A percentile compares a stretch with the other conserved stretches of the same genome.
phyloP scores from a whole-genome alignment of 2,888 invertebrate genomes.

The Eulithis prunata region DNA sequence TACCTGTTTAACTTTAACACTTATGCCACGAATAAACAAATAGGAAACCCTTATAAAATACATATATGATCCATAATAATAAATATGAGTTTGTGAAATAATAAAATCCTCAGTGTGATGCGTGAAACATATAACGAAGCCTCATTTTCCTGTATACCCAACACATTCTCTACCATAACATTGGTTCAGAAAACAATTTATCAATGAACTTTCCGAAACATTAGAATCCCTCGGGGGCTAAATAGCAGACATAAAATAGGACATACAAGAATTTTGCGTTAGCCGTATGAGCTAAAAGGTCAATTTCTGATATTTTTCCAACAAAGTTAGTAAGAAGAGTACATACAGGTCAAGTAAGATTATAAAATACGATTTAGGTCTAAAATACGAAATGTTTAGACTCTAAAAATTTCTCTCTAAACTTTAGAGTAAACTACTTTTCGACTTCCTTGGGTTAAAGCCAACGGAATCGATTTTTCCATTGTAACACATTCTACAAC shows the following conservation, averaged over 20 bases:
- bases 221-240: slow-evolving; percentile 43
- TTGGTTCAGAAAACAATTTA: slow-evolving; percentile 12
- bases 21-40: too few relatives aligned
- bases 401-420: too few relatives aligned
- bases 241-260: slow-evolving; percentile 41
- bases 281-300: slow-evolving; percentile 37
- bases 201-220: slow-evolving; percentile 49
- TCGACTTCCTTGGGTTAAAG: slow-evolving; percentile 47
- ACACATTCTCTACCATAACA: neutral
- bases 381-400: slow-evolving; percentile 24
- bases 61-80: neutral
- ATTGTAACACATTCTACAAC: slow-evolving; percentile 28
- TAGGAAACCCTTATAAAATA: neutral
- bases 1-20: too few relatives aligned
- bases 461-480: slow-evolving; percentile 57
- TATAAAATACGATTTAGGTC: slow-evolving; percentile 1
- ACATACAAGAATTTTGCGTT: slow-evolving; percentile 37
- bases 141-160: neutral
- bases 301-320: slow-evolving; percentile 17
- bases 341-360: too few relatives aligned
- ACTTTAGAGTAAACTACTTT: slow-evolving; percentile 25
- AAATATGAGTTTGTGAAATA: neutral
- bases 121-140: neutral
- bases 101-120: too few relatives aligned
- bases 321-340: neutral